A percentile compares a stretch with the other conserved stretches of the same genome.
These are phyloP conservation scores for Drosophila obscura DNA, from an alignment of 1,140 invertebrate species.

Conservation along the genomic window DNA sequence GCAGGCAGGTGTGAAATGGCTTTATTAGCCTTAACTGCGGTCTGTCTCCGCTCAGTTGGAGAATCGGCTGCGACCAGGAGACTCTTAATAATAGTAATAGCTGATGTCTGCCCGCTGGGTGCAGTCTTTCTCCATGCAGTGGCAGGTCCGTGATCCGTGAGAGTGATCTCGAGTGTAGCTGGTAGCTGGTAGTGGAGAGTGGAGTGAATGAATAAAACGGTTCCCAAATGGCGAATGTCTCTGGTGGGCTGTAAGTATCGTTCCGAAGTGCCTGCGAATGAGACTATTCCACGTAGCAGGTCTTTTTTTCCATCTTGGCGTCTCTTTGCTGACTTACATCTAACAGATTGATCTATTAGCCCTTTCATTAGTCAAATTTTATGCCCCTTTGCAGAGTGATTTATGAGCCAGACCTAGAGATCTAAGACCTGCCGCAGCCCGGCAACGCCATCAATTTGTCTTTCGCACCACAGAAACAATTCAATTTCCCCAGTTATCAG, in stretches of 20 bases:
- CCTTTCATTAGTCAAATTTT: conserved; percentile 58
- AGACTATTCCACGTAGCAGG: not conserved
- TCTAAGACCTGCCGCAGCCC: conserved; percentile 28
- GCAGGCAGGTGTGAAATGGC: conserved; percentile 79
- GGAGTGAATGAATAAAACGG: not conserved
- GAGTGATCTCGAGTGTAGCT: conserved; percentile 1
- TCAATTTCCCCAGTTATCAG: conserved; percentile 49
- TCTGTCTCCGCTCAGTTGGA: too few species aligned
- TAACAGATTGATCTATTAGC: conserved; percentile 48
- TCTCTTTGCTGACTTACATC: conserved; percentile 5
- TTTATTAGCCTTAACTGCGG: conserved; percentile 68
- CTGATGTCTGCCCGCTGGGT: conserved; percentile 55
- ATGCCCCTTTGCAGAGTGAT: conserved; percentile 42
- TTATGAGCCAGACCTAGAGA: conserved; percentile 40
- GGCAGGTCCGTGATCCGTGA: too few species aligned
- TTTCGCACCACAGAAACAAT: conserved; percentile 47
- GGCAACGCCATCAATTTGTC: conserved; percentile 42
- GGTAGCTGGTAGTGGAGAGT: conserved; percentile 2
- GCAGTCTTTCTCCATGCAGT: conserved; percentile 7
- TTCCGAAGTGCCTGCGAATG: not conserved
- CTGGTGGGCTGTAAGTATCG: not conserved
- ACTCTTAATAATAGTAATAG: conserved; percentile 70
- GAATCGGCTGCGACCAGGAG: conserved; percentile 17
- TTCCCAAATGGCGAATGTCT: not conserved
- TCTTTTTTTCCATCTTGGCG: not conserved